Base-by-base conservation (phyloP, 2,888 invertebrate species). In the Drosophila leonis region DNA sequence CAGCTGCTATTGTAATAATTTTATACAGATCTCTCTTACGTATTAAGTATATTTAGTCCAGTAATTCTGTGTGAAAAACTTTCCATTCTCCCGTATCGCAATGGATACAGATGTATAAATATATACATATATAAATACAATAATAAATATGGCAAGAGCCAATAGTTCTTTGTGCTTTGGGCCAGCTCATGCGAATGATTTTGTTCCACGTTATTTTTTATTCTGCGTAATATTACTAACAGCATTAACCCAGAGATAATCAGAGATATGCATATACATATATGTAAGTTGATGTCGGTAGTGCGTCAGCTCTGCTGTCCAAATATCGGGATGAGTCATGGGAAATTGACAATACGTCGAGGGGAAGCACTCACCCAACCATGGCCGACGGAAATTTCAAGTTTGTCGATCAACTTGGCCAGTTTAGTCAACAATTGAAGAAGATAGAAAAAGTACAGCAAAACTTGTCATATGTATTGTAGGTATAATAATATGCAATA, bases 291-390 rank as follows among this genome's bases (percentile, higher is more conserved):
- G 49, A 46, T 55, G 51, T 15, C 20, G n/a, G 35, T 57, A 48
- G 63, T 87, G 82, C 84, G 88, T 89, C 90, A 89, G 64, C 65
- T 64, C 59, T 54, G 55, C 18, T 46, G 41, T 2, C 24, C 54
- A 65, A 68, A 65, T 66, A 59, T 61, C 29, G 20, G 59, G 10
- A 62, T 89, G 88, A 89, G 52, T 83, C 90, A 83, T 63, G 46
- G 51, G 66, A 39, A 39, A 48, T 49, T 35, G 41, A n/a, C 41
- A 59, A 39, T n/a, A 20, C 20, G 35, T 27, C 7, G 42, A 27
- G 29, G 33, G 57, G 49, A 51, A 75, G 31, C 85, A 74, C 55
- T 70, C 68, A 64, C 37, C 72, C 63, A 60, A 57, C 59, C 88
- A 71, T 83, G 61, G 13, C 31, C 12, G n/a, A 54, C 10, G 29